phyloP scores from a whole-genome alignment of 2,888 invertebrate genomes.

The Agriopis aurantiaria region DNA sequence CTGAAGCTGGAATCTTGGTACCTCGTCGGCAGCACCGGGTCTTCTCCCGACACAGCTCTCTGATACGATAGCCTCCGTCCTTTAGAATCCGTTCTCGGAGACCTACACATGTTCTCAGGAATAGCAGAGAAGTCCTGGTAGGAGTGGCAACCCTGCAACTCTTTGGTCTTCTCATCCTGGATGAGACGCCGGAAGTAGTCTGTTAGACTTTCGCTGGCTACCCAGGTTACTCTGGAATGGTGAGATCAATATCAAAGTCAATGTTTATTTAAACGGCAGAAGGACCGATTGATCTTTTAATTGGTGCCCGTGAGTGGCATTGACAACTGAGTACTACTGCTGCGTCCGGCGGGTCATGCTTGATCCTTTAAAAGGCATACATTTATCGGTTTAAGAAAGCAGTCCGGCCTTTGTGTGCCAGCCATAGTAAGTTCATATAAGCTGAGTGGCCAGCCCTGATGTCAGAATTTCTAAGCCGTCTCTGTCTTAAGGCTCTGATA shows the following conservation, averaged over 20 bases:
- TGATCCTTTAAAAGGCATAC: no score
- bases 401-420: no score
- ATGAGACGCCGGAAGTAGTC: conserved; percentile 74
- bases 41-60: conserved; percentile 79
- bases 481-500: no score
- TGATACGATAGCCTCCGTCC: conserved; percentile 78
- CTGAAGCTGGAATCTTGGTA: conserved; percentile 62
- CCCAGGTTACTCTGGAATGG: conserved; percentile 78
- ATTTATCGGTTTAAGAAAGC: no score
- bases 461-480: no score
- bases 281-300: no score
- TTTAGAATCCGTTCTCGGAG: conserved; percentile 60
- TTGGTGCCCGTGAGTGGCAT: no score
- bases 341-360: no score
- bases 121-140: conserved; percentile 72
- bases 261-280: no score
- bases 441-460: no score
- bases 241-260: background rate
- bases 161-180: conserved; percentile 69
- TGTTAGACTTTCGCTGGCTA: conserved; percentile 76
- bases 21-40: conserved; percentile 59
- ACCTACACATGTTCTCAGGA: conserved; percentile 59
- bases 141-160: conserved; percentile 64
- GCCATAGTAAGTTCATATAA: no score
- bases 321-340: no score